A percentile compares a stretch with the other conserved stretches of the same genome.
Evolutionary conservation across 2,888 invertebrate species (phyloP).

Genomic region (Sclerodermus sp.): DNA sequence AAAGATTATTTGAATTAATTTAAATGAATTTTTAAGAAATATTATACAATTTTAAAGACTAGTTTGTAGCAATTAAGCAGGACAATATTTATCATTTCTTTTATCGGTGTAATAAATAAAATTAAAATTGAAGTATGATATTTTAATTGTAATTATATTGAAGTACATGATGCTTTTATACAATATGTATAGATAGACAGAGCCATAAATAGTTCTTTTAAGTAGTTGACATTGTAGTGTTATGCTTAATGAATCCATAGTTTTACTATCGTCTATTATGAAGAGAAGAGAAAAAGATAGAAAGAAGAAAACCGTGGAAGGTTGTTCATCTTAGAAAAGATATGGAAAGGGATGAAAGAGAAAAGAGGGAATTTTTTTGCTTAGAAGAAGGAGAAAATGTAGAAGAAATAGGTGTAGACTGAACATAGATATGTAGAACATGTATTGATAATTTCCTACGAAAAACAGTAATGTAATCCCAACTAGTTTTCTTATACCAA

Average conservation of each 20-base stretch:
- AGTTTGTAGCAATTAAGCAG: too few species aligned
- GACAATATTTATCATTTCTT: too few species aligned
- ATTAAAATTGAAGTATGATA: constrained; percentile 32
- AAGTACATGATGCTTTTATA: constrained; percentile 56
- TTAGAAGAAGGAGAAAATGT: not conserved
- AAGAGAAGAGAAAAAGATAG: constrained; percentile 21
- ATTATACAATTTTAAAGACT: too few species aligned
- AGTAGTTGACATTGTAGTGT: constrained; percentile 41
- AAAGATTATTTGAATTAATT: too few species aligned
- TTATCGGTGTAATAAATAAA: too few species aligned
- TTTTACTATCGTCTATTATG: constrained; percentile 44
- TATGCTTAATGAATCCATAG: constrained; percentile 47
- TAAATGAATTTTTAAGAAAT: too few species aligned
- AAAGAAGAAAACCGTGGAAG: constrained; percentile 12
- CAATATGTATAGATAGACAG: constrained; percentile 56
- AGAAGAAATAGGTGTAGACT: not conserved
- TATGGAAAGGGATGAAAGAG: constrained; percentile 12
- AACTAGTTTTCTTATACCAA: too few species aligned
- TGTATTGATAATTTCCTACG: not conserved
- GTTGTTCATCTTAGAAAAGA: too few species aligned
- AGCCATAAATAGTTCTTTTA: constrained; percentile 49
- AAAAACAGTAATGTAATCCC: not conserved
- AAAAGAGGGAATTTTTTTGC: not conserved
- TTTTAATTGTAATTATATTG: constrained; percentile 55
- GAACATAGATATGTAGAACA: not conserved